phyloP scores from a whole-genome alignment of 2,113 vertebrate species.

The Dendrocopos noguchii region DNA sequence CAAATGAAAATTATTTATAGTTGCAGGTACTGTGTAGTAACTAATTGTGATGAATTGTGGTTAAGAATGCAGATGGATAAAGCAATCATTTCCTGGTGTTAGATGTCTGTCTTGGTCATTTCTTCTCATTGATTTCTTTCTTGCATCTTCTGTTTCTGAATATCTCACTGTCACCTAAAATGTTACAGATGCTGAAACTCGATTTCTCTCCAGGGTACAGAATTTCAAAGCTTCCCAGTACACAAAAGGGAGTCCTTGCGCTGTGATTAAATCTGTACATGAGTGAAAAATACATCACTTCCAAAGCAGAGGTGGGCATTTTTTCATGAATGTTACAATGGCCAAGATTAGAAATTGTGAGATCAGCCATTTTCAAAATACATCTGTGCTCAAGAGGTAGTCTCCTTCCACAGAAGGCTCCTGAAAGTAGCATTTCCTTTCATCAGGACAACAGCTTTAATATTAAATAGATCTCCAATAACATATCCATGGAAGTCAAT shows the following conservation, averaged over 20 bases:
- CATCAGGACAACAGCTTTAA: neutral
- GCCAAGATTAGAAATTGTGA: neutral
- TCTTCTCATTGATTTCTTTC: conserved; percentile 5
- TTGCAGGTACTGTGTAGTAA: neutral
- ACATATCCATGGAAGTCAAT: neutral
- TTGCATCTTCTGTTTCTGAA: neutral
- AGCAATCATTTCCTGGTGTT: neutral
- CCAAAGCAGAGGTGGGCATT: neutral
- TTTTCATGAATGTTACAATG: neutral
- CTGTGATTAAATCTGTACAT: neutral
- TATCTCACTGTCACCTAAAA: neutral
- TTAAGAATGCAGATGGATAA: conserved; percentile 1
- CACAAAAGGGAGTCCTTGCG: neutral
- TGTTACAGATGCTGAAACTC: neutral
- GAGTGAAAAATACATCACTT: neutral
- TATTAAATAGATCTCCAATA: neutral
- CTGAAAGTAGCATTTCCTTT: neutral
- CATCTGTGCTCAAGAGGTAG: accelerated
- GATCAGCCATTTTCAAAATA: neutral
- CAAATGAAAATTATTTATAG: neutral
- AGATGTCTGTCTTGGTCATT: neutral
- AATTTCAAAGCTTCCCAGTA: neutral
- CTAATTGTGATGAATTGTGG: neutral
- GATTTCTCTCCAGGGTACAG: neutral
- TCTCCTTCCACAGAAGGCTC: neutral